A percentile compares a stretch with the other conserved stretches of the same genome.
Conservation (phyloP, 2,113 vertebrate species). For the Zapornia atra region DNA sequence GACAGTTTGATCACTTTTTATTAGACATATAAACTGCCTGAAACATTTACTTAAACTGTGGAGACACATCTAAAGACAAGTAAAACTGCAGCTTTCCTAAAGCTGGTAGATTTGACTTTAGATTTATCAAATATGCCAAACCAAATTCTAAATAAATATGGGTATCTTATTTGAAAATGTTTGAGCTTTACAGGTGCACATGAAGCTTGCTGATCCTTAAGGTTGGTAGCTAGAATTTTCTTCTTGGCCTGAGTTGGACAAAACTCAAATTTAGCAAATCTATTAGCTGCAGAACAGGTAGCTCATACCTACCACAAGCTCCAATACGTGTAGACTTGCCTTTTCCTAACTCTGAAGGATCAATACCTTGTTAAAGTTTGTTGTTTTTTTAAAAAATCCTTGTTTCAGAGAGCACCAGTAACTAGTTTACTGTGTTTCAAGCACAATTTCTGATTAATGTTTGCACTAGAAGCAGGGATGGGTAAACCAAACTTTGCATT, state of each 20-base stretch:
- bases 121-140: background rate
- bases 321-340: background rate
- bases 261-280: background rate
- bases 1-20: too few species aligned
- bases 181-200: background rate
- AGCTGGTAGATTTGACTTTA: background rate
- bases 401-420: background rate
- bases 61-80: background rate
- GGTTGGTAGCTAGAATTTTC: background rate
- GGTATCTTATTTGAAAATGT: background rate
- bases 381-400: background rate
- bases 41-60: background rate
- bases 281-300: background rate
- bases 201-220: background rate
- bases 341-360: background rate
- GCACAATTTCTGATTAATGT: background rate
- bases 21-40: background rate
- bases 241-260: background rate
- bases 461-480: background rate
- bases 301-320: background rate
- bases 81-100: background rate
- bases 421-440: background rate
- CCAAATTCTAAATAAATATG: background rate
- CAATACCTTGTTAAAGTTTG: background rate
- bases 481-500: background rate